Conservation (phyloP, 2,113 vertebrate genomes). For the Ardeotis arabs region DNA sequence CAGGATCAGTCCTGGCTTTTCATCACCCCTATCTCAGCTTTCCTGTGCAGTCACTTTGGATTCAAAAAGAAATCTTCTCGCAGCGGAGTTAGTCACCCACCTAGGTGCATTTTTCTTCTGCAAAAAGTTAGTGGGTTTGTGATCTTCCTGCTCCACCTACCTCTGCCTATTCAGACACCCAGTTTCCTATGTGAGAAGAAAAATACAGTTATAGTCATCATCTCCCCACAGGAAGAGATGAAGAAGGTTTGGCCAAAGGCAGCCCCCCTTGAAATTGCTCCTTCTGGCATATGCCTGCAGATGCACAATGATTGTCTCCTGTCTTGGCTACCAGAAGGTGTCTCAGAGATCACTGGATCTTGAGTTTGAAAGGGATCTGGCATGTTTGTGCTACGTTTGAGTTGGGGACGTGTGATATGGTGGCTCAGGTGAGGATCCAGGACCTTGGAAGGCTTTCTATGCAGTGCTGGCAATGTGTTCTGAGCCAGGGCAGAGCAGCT, state of each 20-base stretch:
- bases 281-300: background rate
- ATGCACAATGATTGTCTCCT: background rate
- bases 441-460: background rate
- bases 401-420: background rate
- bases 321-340: background rate
- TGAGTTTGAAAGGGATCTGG: background rate
- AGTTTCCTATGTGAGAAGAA: background rate
- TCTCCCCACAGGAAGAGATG: background rate
- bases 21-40: background rate
- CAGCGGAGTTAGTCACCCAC: background rate
- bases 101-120: background rate
- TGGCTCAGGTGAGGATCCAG: background rate
- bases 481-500: background rate
- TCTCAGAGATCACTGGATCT: background rate
- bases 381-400: background rate
- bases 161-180: background rate
- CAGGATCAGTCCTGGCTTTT: background rate
- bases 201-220: background rate
- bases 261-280: background rate
- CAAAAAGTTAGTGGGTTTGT: background rate
- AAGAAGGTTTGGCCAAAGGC: background rate
- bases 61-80: background rate
- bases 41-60: background rate
- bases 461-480: background rate
- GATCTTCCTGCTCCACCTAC: background rate